Conservation (phyloP, 2,113 vertebrate genomes). For the Gasterosteus aculeatus region DNA sequence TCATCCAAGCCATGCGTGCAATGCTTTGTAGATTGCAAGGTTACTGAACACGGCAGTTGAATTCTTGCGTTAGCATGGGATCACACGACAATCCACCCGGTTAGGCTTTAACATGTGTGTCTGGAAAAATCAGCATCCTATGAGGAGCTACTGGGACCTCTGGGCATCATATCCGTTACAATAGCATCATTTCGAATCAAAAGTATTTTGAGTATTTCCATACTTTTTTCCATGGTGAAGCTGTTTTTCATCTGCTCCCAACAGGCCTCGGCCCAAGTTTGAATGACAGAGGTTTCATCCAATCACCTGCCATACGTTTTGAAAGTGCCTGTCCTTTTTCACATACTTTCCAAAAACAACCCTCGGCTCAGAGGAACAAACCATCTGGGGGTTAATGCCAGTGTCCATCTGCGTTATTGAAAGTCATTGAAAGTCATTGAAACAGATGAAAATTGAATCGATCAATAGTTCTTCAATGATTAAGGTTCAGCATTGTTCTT, state of each 20-base stretch:
- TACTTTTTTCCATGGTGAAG: background rate
- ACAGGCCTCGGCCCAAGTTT: background rate
- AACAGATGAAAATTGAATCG: background rate
- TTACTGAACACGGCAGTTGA: background rate
- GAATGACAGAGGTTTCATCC: background rate
- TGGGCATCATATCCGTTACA: background rate
- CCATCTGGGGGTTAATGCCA: background rate
- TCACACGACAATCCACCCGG: background rate
- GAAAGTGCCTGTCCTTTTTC: background rate
- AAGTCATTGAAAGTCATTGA: background rate
- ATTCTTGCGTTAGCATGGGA: background rate
- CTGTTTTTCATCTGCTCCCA: background rate
- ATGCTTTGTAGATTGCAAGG: background rate
- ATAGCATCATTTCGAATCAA: background rate
- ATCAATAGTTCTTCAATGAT: background rate
- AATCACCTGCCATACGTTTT: background rate
- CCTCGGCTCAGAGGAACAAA: background rate
- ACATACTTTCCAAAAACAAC: background rate
- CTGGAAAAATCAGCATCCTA: background rate
- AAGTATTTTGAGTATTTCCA: background rate
- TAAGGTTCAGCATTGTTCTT: background rate
- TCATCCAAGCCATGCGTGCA: too few species aligned
- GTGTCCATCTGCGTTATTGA: background rate
- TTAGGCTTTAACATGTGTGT: background rate
- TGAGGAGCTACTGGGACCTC: background rate